Evolutionary conservation across 2,113 vertebrate genomes (phyloP).

Genomic region (Clupea harengus): DNA sequence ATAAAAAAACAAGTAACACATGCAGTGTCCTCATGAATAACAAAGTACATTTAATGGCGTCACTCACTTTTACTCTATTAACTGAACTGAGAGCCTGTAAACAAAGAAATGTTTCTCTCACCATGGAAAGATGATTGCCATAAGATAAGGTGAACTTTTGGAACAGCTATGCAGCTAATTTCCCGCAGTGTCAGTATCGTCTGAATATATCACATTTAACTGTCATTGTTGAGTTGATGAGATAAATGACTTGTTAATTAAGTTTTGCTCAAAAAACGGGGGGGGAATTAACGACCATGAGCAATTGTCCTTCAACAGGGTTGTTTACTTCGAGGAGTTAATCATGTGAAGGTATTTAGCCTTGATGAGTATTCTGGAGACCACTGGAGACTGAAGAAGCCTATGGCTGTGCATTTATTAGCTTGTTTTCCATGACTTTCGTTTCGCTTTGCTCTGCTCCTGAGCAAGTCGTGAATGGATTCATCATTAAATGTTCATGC

Average conservation of each 20-base stretch:
- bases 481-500: neutral
- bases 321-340: neutral
- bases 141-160: neutral
- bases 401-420: neutral
- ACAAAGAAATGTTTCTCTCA: neutral
- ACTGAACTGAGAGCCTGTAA: neutral
- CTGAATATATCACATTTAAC: neutral
- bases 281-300: neutral
- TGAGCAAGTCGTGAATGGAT: neutral
- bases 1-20: neutral
- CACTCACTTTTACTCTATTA: neutral
- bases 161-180: neutral
- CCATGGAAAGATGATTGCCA: neutral
- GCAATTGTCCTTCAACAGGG: neutral
- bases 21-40: neutral
- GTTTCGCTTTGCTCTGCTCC: neutral
- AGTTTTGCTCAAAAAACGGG: neutral
- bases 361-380: neutral
- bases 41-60: no score
- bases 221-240: neutral
- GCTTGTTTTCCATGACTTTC: neutral
- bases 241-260: neutral
- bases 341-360: conserved; percentile 7
- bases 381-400: neutral
- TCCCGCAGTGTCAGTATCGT: neutral